phyloP scores from a whole-genome alignment of 2,113 vertebrate genomes.

The Tragelaphus scriptus region DNA sequence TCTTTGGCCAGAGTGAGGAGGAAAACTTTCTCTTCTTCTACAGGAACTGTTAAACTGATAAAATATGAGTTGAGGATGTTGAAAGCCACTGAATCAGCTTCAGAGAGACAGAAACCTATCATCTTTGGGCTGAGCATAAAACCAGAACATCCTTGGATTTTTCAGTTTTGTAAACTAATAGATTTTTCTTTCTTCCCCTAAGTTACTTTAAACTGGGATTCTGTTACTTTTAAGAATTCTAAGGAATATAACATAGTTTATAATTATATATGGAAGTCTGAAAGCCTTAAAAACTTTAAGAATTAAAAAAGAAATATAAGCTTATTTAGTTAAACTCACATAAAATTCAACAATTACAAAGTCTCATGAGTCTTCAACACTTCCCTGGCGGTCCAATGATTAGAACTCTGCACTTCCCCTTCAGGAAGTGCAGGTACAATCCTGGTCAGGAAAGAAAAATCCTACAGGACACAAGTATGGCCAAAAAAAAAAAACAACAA shows the following conservation, averaged over 20 bases:
- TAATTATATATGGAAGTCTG: background rate
- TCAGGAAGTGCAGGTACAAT: background rate
- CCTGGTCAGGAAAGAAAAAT: background rate
- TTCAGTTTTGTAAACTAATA: background rate
- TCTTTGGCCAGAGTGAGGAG: background rate
- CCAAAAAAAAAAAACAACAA: background rate
- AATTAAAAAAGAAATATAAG: conserved; percentile 1
- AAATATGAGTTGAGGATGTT: background rate
- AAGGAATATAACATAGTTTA: background rate
- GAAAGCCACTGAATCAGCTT: background rate
- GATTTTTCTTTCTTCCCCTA: background rate
- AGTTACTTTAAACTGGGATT: background rate
- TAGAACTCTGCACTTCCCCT: background rate
- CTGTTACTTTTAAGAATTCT: conserved; percentile 1
- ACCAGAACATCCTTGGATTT: background rate
- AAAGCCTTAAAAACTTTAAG: conserved; percentile 5
- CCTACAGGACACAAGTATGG: background rate
- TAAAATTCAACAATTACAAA: conserved; percentile 8
- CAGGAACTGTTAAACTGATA: background rate
- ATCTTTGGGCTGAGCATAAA: background rate
- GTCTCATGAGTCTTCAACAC: background rate
- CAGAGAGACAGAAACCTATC: background rate
- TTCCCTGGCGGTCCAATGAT: background rate
- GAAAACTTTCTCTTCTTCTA: background rate
- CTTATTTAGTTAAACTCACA: background rate